A percentile compares a stretch with the other conserved stretches of the same genome.
Evolutionary conservation across 1,140 invertebrate genomes (phyloP).

Genomic region (Drosophila lowei): DNA sequence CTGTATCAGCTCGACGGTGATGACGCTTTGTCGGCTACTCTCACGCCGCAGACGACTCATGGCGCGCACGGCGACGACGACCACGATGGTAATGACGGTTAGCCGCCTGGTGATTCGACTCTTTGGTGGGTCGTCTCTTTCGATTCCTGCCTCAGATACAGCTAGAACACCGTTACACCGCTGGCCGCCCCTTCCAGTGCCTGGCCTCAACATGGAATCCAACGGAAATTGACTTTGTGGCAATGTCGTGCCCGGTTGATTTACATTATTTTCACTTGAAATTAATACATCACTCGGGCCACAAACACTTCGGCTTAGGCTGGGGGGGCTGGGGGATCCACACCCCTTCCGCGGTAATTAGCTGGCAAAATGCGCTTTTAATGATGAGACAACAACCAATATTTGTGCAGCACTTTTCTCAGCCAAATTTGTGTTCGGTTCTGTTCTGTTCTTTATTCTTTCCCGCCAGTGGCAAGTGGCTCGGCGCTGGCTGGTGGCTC

Average conservation of each 20-base stretch:
- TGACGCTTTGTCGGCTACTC: slow-evolving; percentile 80
- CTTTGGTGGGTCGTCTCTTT: slow-evolving; percentile 11
- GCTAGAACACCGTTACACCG: slow-evolving; percentile 5
- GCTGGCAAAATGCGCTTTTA: slow-evolving; percentile 72
- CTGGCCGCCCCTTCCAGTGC: slow-evolving; percentile 10
- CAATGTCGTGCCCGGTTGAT: slow-evolving; percentile 57
- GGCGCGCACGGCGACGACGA: slow-evolving; percentile 54
- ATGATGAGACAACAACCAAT: slow-evolving; percentile 66
- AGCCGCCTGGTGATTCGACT: slow-evolving; percentile 49
- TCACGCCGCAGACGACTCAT: slow-evolving; percentile 82
- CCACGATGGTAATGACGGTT: slow-evolving; percentile 63
- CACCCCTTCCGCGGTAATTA: slow-evolving; percentile 47
- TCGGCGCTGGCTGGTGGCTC: slow-evolving; percentile 9
- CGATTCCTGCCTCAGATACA: slow-evolving; percentile 16
- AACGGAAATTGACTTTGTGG: slow-evolving; percentile 67
- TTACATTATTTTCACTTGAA: slow-evolving; percentile 31
- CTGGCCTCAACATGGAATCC: slow-evolving; percentile 51
- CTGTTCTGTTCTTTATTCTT: neutral
- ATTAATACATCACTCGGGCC: slow-evolving; percentile 58
- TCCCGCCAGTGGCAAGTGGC: neutral
- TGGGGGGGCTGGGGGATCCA: too few species aligned
- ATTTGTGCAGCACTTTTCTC: slow-evolving; percentile 65
- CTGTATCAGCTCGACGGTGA: slow-evolving; percentile 82
- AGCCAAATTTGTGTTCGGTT: neutral
- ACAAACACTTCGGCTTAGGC: too few species aligned